Percentiles rank a stretch among this genome's conserved stretches.
Conservation (phyloP, 2,888 invertebrate genomes). For the Acleris cristana region DNA sequence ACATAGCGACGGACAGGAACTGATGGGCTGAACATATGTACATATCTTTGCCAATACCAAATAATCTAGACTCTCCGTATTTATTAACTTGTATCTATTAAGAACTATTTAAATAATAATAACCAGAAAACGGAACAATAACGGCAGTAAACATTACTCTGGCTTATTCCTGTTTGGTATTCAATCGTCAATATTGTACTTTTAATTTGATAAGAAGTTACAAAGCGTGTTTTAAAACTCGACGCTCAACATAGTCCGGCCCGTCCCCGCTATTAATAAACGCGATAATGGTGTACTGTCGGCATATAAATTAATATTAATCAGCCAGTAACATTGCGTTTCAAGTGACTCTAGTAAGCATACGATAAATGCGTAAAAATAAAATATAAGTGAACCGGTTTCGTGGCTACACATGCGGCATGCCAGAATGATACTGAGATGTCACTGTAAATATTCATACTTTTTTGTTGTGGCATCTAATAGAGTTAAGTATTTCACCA, state of each 20-base stretch:
- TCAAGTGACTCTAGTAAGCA: background rate
- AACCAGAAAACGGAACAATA: background rate
- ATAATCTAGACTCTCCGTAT: no score
- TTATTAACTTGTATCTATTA: no score
- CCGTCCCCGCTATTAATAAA: slow-evolving; percentile 29
- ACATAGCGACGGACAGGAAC: no score
- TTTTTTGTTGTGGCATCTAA: no score
- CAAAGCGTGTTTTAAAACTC: slow-evolving; percentile 16
- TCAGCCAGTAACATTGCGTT: background rate
- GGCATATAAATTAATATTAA: background rate
- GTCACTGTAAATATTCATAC: no score
- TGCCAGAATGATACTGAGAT: no score
- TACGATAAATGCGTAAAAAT: background rate
- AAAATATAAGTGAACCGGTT: no score
- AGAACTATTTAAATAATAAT: background rate
- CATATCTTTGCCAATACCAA: no score
- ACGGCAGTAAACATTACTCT: background rate
- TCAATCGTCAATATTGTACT: slow-evolving; percentile 20
- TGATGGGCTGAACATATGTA: no score
- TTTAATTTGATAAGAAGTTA: slow-evolving; percentile 29
- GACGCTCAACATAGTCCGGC: slow-evolving; percentile 8
- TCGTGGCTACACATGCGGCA: no score
- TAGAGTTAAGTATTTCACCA: no score
- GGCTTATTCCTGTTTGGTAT: slow-evolving; percentile 12
- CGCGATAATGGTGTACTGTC: slow-evolving; percentile 26